Conservation (phyloP, 2,113 vertebrate genomes). For the Tinamus guttatus region DNA sequence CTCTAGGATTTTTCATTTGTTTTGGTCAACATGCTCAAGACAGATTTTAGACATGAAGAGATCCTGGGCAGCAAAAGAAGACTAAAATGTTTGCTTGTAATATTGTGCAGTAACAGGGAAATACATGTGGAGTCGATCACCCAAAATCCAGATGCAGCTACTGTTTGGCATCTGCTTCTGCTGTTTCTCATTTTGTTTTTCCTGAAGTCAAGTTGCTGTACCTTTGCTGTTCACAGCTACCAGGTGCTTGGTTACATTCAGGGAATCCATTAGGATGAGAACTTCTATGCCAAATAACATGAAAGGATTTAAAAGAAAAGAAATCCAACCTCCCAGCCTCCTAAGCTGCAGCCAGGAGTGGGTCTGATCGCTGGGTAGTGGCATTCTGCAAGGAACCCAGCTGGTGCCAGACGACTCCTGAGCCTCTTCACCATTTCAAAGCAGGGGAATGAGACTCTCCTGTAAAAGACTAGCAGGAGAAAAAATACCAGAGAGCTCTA, state of each 20-base stretch:
- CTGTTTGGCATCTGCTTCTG: conserved; percentile 65
- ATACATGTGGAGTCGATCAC: conserved; percentile 69
- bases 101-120: conserved; percentile 6
- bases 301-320: neutral
- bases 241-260: neutral
- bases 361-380: neutral
- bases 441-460: neutral
- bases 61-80: neutral
- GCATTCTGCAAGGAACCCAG: neutral
- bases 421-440: neutral
- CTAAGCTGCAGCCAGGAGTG: neutral
- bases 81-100: neutral
- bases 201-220: neutral
- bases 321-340: neutral
- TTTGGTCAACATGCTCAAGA: neutral
- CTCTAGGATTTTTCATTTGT: neutral
- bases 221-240: neutral
- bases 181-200: conserved; percentile 57
- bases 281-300: neutral
- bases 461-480: rapidly evolving
- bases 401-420: neutral
- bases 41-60: neutral
- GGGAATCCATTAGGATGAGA: neutral
- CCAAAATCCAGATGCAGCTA: conserved; percentile 66
- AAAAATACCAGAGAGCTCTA: neutral